Conservation (phyloP, 2,113 vertebrate species). For the Picathartes gymnocephalus region DNA sequence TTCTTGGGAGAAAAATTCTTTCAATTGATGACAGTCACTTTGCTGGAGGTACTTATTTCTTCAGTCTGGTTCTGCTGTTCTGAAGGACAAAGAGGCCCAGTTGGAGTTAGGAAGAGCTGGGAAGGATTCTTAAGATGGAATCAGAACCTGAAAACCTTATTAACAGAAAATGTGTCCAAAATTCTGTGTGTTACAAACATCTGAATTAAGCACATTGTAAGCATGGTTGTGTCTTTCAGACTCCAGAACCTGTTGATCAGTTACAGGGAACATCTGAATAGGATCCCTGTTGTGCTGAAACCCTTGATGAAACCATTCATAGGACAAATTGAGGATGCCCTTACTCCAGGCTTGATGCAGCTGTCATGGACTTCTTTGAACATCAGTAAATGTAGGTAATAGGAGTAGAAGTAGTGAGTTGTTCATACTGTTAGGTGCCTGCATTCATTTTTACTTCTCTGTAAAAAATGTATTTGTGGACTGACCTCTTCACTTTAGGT, state of each 20-base stretch:
- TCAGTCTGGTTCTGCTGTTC: neutral
- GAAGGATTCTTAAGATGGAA: neutral
- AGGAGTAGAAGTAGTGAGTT: neutral
- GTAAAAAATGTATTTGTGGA: neutral
- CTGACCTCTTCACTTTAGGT: neutral
- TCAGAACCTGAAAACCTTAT: neutral
- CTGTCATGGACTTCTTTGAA: constrained; percentile 77
- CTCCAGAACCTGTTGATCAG: constrained; percentile 71
- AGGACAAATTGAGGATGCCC: constrained; percentile 66
- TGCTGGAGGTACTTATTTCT: neutral
- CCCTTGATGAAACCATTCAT: constrained; percentile 77
- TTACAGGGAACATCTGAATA: constrained; percentile 48
- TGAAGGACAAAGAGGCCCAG: neutral
- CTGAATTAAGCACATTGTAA: neutral
- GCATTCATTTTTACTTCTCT: neutral
- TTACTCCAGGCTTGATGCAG: constrained; percentile 72
- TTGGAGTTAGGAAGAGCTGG: neutral
- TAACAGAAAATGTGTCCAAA: neutral
- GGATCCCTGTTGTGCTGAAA: constrained; percentile 68
- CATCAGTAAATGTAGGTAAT: constrained; percentile 65
- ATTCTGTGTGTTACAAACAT: neutral
- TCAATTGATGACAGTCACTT: neutral
- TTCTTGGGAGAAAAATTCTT: neutral
- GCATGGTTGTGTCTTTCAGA: constrained; percentile 36
- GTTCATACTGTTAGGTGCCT: neutral